phyloP scores from a whole-genome alignment of 2,888 invertebrate species.

The Notocelia uddmanniana region DNA sequence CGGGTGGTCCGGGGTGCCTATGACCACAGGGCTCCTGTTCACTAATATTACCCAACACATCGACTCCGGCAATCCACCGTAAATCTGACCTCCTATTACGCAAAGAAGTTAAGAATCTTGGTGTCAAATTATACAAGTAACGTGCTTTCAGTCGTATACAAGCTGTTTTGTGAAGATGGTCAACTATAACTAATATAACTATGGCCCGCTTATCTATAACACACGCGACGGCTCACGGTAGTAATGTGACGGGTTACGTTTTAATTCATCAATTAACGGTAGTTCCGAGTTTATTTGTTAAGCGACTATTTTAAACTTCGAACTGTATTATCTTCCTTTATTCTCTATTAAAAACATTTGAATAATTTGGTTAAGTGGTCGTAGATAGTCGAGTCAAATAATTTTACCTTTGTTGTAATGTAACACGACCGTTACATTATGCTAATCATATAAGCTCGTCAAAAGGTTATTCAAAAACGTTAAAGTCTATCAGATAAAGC shows the following conservation, averaged over 20 bases:
- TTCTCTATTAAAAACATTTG: slow-evolving; percentile 11
- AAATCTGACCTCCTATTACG: neutral
- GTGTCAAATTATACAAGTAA: neutral
- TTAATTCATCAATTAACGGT: slow-evolving; percentile 32
- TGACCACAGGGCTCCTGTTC: neutral
- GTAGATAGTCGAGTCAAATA: slow-evolving; percentile 13
- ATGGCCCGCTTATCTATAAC: slow-evolving; percentile 32
- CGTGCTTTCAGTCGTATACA: neutral
- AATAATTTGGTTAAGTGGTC: slow-evolving; percentile 29
- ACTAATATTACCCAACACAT: neutral
- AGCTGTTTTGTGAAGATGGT: neutral
- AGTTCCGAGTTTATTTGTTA: slow-evolving; percentile 16
- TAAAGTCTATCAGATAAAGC: slow-evolving; percentile 34
- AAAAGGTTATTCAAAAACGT: slow-evolving; percentile 35
- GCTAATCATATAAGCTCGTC: slow-evolving; percentile 36
- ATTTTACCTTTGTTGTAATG: slow-evolving; percentile 29
- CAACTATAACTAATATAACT: neutral
- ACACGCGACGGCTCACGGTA: slow-evolving; percentile 13
- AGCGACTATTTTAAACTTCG: slow-evolving; percentile 18
- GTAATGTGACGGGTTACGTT: slow-evolving; percentile 17
- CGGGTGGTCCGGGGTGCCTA: slow-evolving; percentile 45
- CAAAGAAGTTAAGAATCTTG: neutral
- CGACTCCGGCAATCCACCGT: neutral
- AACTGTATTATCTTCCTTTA: slow-evolving; percentile 21
- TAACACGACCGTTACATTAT: slow-evolving; percentile 30